Percentiles rank a stretch among this genome's conserved stretches.
These are phyloP conservation scores for Smutsia gigantea DNA, from an alignment of 2,797 vertebrate species.

Conservation along the genomic window DNA sequence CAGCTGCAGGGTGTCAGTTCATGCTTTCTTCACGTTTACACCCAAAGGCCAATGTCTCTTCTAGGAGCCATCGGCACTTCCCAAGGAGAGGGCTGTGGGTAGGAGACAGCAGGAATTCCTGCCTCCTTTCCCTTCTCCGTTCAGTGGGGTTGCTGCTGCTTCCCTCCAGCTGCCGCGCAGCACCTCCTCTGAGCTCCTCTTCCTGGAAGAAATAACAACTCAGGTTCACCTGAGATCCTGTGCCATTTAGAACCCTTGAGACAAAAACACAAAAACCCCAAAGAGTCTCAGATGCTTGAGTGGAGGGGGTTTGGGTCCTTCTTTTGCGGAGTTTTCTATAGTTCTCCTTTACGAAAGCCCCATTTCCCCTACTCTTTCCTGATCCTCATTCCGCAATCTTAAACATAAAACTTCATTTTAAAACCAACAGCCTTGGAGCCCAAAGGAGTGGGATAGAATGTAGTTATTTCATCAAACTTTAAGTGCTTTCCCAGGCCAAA, in stretches of 20 bases:
- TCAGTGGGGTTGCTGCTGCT: neutral
- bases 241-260: neutral
- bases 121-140: neutral
- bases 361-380: neutral
- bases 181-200: neutral
- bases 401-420: neutral
- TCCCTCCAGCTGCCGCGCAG: neutral
- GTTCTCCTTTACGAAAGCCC: neutral
- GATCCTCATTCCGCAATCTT: neutral
- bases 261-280: neutral
- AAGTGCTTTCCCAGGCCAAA: neutral
- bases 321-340: neutral
- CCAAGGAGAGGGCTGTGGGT: neutral
- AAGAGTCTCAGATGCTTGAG: neutral
- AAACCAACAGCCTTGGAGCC: neutral
- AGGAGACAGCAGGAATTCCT: accelerated
- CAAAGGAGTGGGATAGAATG: neutral
- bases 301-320: neutral
- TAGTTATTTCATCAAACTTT: neutral
- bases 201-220: neutral
- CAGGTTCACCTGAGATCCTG: neutral
- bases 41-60: neutral
- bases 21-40: neutral
- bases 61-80: neutral
- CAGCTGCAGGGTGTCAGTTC: neutral